Evolutionary conservation across 1,140 invertebrate species (phyloP).

Genomic region (Zaprionus camerounensis): DNA sequence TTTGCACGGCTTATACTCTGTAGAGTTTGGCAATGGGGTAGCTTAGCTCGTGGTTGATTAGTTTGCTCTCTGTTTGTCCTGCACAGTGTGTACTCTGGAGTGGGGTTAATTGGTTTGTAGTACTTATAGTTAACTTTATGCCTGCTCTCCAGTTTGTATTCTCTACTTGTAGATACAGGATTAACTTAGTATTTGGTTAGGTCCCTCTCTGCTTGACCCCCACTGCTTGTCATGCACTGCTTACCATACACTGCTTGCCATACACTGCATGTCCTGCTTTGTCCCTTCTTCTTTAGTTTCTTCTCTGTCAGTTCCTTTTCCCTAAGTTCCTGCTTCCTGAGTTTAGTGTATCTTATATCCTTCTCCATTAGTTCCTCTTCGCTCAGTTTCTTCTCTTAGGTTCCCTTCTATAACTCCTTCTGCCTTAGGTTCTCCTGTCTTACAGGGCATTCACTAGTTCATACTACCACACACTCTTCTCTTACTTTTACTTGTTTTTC

Average conservation of each 20-base stretch:
- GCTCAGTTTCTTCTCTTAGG: not conserved
- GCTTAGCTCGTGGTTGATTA: not conserved
- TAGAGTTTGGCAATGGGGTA: not conserved
- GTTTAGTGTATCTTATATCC: too few species aligned
- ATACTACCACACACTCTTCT: not conserved
- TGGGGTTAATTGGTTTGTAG: too few species aligned
- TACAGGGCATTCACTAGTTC: not conserved
- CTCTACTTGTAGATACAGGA: too few species aligned
- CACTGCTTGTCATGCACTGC: not conserved
- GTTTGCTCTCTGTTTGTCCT: too few species aligned
- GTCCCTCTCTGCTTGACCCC: too few species aligned
- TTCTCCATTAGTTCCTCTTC: not conserved
- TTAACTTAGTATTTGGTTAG: too few species aligned
- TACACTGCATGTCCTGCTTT: not conserved
- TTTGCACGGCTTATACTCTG: not conserved
- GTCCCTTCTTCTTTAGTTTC: not conserved
- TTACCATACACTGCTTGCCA: not conserved
- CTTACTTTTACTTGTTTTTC: constrained; percentile 6
- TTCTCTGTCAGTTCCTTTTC: not conserved
- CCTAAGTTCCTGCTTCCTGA: too few species aligned
- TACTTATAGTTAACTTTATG: too few species aligned
- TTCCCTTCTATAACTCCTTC: not conserved
- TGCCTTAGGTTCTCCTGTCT: too few species aligned
- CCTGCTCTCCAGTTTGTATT: too few species aligned
- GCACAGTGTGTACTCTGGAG: too few species aligned